Evolutionary conservation across 1,140 invertebrate species (phyloP), one percentile per base, ranked within the genome.

Genomic region (Sitophilus oryzae): DNA sequence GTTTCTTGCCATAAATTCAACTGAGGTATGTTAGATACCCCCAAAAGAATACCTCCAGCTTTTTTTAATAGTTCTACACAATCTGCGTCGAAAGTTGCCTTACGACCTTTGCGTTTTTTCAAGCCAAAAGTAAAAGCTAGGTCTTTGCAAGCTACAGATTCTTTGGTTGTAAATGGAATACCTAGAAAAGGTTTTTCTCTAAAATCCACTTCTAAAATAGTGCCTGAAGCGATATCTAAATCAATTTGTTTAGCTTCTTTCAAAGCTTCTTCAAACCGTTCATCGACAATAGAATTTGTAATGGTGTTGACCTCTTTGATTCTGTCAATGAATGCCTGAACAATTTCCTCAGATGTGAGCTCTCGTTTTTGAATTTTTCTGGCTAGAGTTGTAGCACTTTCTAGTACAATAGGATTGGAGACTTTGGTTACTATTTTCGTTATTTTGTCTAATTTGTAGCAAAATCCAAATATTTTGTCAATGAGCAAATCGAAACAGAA

Each of bases 11-110:
- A 93, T 65, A 82, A 76, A 75, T 82, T 84, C 1, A 96, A 75
- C 74, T 98, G 93, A 0, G 94, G 93, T 30, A 95, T 82, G 74
- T 97, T 98, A 11, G 92, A 94, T 45, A 93, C 85, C 4, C 64
- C 66, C 3, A 96, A 72, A 1, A 91, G 80, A 63, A 99, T 96
- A 36, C 81, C 91, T 21, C 96, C 93, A 37, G 90, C 85, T 35
- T 80, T 74, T 65, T 85, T 84, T 66, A 96, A 70, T 16, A 84
- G 68, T 6, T 73, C 69, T 6, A 96, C 83, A 53, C 83, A 83
- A 46, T 86, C 84, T 8, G 89, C 86, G 79, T 96, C 91, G 52
- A 84, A 75, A 0, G 72, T 54, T 0, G 86, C 82, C 34, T 77
- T 77, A 51, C 72, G 63, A 49, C 76, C 68, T 54, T 70, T 72